Conservation (phyloP, 2,113 vertebrate species). For the Rhabdomys dilectus region DNA sequence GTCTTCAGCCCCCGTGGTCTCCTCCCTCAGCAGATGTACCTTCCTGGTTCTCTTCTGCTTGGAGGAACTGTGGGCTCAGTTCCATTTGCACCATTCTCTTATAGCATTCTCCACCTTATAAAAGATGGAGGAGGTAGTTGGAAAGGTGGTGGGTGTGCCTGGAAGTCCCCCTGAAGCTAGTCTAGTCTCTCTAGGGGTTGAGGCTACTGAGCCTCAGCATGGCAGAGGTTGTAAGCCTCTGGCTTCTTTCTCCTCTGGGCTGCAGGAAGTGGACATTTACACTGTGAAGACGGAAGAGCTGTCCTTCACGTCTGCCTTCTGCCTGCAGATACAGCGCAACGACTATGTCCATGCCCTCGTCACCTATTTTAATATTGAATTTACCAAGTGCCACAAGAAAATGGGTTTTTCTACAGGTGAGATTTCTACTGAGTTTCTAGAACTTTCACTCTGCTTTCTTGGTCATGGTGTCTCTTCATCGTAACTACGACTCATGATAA, state of each 20-base stretch:
- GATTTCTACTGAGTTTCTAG: neutral
- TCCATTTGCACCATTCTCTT: neutral
- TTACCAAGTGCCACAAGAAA: slow-evolving; percentile 99
- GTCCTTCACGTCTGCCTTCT: slow-evolving; percentile 95
- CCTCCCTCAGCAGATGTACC: neutral
- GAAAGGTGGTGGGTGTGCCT: neutral
- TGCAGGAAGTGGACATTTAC: slow-evolving; percentile 98
- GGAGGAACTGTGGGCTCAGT: neutral
- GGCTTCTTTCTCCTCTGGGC: slow-evolving; percentile 58
- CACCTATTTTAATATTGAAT: slow-evolving; percentile 99
- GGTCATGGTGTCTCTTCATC: neutral
- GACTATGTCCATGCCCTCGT: slow-evolving; percentile 97
- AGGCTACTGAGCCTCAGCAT: neutral
- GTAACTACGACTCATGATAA: neutral
- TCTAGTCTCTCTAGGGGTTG: fast-evolving
- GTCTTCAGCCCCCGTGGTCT: neutral
- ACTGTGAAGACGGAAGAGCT: slow-evolving; percentile 96
- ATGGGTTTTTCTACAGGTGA: slow-evolving; percentile 98
- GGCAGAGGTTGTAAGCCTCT: neutral
- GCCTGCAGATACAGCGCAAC: slow-evolving; percentile 97
- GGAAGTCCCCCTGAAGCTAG: neutral
- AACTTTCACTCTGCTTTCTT: no score
- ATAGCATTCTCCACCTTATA: neutral
- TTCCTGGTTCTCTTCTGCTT: neutral
- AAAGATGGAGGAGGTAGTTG: neutral